These are phyloP conservation scores for Ormyrus labotus DNA, from an alignment of 2,888 invertebrate genomes.

Conservation along the genomic window DNA sequence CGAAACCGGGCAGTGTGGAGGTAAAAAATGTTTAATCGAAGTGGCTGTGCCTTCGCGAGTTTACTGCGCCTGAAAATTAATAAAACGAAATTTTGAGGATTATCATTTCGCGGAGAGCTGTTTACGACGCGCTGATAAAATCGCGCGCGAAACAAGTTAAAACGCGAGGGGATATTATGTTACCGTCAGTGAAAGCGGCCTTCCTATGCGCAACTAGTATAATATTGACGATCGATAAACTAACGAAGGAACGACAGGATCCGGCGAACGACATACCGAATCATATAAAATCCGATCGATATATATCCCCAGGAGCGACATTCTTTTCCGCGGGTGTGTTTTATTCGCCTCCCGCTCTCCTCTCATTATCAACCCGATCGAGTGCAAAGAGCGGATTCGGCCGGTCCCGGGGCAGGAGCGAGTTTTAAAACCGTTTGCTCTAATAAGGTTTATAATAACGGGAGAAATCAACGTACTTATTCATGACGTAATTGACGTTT, in stretches of 20 bases:
- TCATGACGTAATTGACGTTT: conserved; percentile 52
- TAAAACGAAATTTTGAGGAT: too few species aligned
- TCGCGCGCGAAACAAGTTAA: too few species aligned
- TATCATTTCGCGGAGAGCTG: too few species aligned
- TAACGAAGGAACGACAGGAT: conserved; percentile 5
- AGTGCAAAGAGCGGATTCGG: not conserved
- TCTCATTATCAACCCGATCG: conserved; percentile 33
- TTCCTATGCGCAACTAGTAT: not conserved
- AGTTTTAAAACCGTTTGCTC: conserved; percentile 46
- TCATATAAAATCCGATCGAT: conserved; percentile 28
- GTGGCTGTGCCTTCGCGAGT: too few species aligned
- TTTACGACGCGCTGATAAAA: too few species aligned
- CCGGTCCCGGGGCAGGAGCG: conserved; percentile 1
- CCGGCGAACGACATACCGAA: conserved; percentile 20
- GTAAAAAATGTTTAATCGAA: too few species aligned
- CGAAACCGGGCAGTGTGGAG: too few species aligned
- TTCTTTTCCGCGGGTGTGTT: conserved; percentile 32
- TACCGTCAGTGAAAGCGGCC: conserved; percentile 33
- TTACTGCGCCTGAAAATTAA: too few species aligned
- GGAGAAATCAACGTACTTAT: conserved; percentile 46
- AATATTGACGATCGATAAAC: conserved; percentile 36
- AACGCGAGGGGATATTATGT: too few species aligned
- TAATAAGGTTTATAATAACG: conserved; percentile 52
- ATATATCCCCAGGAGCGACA: conserved; percentile 31
- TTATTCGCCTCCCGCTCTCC: not conserved